Evolutionary conservation across 2,113 vertebrate genomes (phyloP), one percentile per base, ranked within the genome.

Genomic region (Columbina picui): DNA sequence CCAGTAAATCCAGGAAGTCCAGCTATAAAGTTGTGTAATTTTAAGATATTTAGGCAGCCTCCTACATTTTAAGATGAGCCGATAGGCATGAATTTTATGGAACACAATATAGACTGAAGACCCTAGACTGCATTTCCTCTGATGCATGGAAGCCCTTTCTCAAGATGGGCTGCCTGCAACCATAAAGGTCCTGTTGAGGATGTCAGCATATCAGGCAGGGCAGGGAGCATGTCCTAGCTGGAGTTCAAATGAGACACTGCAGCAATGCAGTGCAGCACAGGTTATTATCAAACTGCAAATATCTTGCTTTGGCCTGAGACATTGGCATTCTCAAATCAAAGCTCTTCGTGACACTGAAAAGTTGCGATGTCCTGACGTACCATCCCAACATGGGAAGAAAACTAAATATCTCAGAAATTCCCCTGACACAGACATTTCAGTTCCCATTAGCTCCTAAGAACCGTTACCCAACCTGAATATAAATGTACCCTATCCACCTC

Each of bases 141-240:
- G 17, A 18, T 11, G 13, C 3, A 6, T 36, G 20, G 20, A 82
- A 3, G 18, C 25, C 16, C 32, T 45, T 63, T 39, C 45, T 84
- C 69, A 81, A 25, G 38, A 53, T 4, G 17, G 34, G 49, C 32
- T 7, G 5, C 6, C 7, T 29, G 34, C 3, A 55, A 22, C 13
- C 26, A 2, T 5, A 6, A 8, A 49, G 21, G 11, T 19, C 13
- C 15, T 27, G 1, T 1, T 75, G 53, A 32, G 27, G n/a, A n/a
- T 13, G 27, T 22, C 50, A 67, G 9, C 1, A 1, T 14, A 20
- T 30, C 19, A 41, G 6, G 14, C 9, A 14, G 38, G 14, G 29
- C 19, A 94, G 29, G 45, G 17, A 74, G 12, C 11, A 21, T 0
- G 4, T 36, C 29, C 39, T 9, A 17, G 21, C 29, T 43, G 59